Evolutionary conservation across 2,888 invertebrate species (phyloP).

Genomic region (Minunthozetes semirufus): DNA sequence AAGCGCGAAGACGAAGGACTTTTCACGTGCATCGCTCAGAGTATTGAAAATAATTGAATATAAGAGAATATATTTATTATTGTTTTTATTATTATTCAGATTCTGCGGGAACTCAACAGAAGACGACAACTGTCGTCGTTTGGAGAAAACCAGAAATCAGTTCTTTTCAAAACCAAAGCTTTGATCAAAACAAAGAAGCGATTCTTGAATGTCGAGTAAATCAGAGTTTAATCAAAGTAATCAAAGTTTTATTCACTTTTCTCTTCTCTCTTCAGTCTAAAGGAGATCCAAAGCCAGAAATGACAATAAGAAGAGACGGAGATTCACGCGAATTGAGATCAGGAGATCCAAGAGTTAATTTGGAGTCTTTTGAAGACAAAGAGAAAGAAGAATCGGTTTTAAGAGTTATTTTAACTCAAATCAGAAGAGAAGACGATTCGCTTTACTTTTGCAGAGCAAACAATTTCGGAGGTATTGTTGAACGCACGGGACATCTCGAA

Average conservation of each 20-base stretch:
- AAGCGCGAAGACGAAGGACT: constrained; percentile 66
- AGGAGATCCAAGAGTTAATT: constrained; percentile 40
- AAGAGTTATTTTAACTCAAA: constrained; percentile 60
- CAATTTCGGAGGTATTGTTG: constrained; percentile 51
- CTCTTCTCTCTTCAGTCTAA: constrained; percentile 51
- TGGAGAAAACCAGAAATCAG: constrained; percentile 20
- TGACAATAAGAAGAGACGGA: constrained; percentile 72
- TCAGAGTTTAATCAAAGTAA: not conserved
- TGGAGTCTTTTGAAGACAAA: constrained; percentile 38
- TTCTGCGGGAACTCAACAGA: constrained; percentile 59
- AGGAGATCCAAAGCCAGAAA: constrained; percentile 73
- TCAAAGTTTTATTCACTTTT: not conserved
- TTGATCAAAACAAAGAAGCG: constrained; percentile 36
- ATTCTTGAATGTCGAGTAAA: constrained; percentile 61
- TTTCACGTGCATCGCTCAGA: constrained; percentile 75
- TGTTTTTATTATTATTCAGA: too few relatives aligned
- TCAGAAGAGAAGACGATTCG: constrained; percentile 75
- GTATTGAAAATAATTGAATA: too few relatives aligned
- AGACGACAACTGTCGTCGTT: constrained; percentile 50
- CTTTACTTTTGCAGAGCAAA: constrained; percentile 77
- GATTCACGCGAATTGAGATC: constrained; percentile 46
- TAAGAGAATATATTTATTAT: too few relatives aligned
- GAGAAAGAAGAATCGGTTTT: constrained; percentile 40
- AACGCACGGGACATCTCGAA: constrained; percentile 41
- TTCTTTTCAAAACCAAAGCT: constrained; percentile 34